Percentiles rank a stretch among this genome's conserved stretches.
These are phyloP conservation scores for Andrena bucephala DNA, from an alignment of 2,888 invertebrate genomes.

Conservation along the genomic window DNA sequence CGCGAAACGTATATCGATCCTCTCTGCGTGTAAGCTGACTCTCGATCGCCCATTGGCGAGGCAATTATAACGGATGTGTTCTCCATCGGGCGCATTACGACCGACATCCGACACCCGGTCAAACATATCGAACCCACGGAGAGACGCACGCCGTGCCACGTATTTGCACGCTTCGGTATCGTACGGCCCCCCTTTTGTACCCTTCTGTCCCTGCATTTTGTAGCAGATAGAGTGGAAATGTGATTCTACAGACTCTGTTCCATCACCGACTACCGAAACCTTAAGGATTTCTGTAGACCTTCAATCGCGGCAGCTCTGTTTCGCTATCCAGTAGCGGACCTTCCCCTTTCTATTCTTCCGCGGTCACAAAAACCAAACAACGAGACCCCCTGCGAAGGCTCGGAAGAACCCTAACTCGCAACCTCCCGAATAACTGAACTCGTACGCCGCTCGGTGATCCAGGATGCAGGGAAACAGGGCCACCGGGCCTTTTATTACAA, in stretches of 20 bases:
- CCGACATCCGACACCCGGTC: constrained; percentile 62
- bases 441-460: neutral
- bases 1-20: constrained; percentile 55
- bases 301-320: too few species aligned
- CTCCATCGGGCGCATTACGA: constrained; percentile 51
- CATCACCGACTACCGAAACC: too few species aligned
- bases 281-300: too few species aligned
- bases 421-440: constrained; percentile 2
- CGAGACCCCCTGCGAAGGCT: neutral
- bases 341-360: neutral
- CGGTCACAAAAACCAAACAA: neutral
- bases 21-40: constrained; percentile 13
- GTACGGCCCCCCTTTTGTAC: neutral
- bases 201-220: neutral
- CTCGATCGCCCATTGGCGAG: constrained; percentile 52
- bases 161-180: constrained; percentile 36
- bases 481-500: constrained; percentile 9
- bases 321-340: neutral
- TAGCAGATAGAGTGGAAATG: too few species aligned
- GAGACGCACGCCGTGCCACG: constrained; percentile 29
- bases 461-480: constrained; percentile 19
- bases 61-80: constrained; percentile 65
- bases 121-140: constrained; percentile 55
- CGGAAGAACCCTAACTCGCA: constrained; percentile 3
- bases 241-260: too few species aligned